Conservation (phyloP, 53 echinoderm and acorn worm genomes). For the Pentamera pediparva region DNA sequence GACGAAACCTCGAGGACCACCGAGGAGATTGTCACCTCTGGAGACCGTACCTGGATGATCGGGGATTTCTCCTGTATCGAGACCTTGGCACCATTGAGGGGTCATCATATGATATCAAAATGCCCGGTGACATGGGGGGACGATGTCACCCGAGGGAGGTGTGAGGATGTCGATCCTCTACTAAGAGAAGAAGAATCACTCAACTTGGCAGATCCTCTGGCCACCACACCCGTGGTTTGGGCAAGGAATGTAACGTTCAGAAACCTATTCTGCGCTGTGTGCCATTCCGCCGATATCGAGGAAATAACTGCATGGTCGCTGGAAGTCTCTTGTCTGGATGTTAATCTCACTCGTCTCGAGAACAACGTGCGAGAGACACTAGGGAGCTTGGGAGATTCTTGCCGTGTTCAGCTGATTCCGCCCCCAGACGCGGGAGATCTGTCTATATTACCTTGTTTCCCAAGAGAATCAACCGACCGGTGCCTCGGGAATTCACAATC, state of each 20-base stretch:
- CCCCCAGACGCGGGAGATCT: background rate
- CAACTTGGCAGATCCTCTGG: background rate
- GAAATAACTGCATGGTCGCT: background rate
- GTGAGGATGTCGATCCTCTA: constrained; percentile 4
- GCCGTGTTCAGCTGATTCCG: background rate
- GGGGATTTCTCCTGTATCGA: constrained; percentile 8
- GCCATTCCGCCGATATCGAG: background rate
- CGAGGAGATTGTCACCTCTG: too few species aligned
- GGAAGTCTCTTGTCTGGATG: background rate
- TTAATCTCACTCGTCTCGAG: background rate
- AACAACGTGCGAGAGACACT: background rate
- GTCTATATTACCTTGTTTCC: constrained; percentile 1
- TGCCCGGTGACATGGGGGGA: background rate
- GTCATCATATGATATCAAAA: constrained; percentile 10
- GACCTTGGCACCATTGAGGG: background rate
- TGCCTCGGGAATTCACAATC: too few species aligned
- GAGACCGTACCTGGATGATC: too few species aligned
- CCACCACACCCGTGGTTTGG: background rate
- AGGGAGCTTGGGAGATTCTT: background rate
- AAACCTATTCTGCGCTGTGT: background rate
- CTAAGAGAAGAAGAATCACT: background rate
- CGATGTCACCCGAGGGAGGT: background rate
- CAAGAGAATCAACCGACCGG: too few species aligned
- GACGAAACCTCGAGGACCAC: too few species aligned
- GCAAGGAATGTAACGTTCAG: background rate